Conservation (phyloP, 2,113 vertebrate species). For the Morone saxatilis region DNA sequence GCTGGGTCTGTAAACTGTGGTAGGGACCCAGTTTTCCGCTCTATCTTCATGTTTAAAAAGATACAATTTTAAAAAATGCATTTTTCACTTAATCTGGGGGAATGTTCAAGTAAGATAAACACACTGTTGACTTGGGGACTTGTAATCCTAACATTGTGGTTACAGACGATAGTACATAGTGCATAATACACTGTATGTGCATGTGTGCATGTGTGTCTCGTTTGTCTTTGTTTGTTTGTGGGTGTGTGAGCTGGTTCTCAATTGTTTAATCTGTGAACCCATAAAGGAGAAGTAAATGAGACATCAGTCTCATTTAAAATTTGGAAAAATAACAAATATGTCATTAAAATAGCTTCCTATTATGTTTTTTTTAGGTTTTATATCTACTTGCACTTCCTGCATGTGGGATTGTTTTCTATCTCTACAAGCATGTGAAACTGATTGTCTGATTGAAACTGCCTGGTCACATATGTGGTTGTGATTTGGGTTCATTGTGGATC, state of each 20-base stretch:
- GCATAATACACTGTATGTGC: neutral
- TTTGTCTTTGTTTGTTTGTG: neutral
- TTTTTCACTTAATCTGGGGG: constrained; percentile 45
- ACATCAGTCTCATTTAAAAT: neutral
- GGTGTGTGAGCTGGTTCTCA: neutral
- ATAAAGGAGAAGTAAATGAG: neutral
- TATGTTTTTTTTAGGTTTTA: neutral
- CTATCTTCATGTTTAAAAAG: constrained; percentile 15
- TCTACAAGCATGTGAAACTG: neutral
- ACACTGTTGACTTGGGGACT: constrained; percentile 11
- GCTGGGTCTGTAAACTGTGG: constrained; percentile 24
- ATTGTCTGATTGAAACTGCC: neutral
- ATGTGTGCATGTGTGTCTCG: neutral
- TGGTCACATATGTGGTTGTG: neutral
- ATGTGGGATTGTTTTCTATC: neutral
- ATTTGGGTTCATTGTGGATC: neutral
- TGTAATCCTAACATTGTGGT: constrained; percentile 59
- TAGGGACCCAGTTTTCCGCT: neutral
- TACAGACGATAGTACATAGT: constrained; percentile 21
- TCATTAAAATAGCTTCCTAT: neutral
- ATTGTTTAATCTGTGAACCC: neutral
- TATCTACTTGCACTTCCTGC: neutral
- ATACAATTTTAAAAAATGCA: neutral
- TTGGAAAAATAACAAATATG: neutral
- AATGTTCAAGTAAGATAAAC: constrained; percentile 62